phyloP scores from a whole-genome alignment of 2,113 vertebrate species.

The Ardeotis arabs region DNA sequence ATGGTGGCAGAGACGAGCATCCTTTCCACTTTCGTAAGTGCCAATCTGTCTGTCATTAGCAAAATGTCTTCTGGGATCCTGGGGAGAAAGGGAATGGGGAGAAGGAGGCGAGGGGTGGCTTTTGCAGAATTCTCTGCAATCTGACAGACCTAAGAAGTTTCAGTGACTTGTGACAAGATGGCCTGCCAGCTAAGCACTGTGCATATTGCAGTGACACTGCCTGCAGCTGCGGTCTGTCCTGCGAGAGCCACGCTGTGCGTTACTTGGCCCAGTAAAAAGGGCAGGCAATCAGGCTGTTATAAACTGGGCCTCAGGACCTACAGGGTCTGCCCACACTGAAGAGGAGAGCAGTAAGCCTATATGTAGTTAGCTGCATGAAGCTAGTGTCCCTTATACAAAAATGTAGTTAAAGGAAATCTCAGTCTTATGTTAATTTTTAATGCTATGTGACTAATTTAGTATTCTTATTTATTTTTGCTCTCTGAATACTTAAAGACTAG shows the following conservation, averaged over 20 bases:
- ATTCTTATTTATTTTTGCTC: slow-evolving; percentile 28
- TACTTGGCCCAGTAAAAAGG: background rate
- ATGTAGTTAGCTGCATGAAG: background rate
- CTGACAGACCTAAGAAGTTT: background rate
- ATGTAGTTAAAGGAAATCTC: background rate
- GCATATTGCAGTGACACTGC: background rate
- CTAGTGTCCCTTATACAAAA: background rate
- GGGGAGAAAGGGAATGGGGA: background rate
- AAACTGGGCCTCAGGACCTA: background rate
- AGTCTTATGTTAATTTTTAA: slow-evolving; percentile 13
- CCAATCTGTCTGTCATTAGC: background rate
- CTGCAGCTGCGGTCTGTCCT: background rate
- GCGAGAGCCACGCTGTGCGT: rapidly evolving
- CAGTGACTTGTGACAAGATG: background rate
- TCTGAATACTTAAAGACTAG: background rate
- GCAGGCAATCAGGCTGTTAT: background rate
- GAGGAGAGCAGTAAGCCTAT: background rate
- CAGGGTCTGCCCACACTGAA: background rate
- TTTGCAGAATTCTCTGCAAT: background rate
- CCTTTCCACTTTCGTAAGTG: slow-evolving; percentile 84
- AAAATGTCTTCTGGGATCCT: background rate
- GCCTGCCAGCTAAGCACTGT: background rate
- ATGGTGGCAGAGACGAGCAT: slow-evolving; percentile 78
- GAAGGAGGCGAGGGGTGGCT: background rate
- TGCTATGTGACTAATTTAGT: background rate